phyloP scores from a whole-genome alignment of 2,797 vertebrate species.

The Sebastes matsubarae region DNA sequence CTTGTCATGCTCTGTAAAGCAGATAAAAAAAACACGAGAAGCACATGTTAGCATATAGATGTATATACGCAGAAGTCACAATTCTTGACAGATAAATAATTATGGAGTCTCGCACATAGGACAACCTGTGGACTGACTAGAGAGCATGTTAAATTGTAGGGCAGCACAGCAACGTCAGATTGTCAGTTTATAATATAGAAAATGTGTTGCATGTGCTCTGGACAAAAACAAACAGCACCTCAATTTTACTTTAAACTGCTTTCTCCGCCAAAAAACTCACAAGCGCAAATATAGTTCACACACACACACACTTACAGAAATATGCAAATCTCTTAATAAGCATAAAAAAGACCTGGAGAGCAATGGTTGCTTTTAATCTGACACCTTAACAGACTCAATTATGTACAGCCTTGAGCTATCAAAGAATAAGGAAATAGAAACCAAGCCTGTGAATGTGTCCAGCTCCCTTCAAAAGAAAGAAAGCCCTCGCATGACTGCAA shows the following conservation, averaged over 20 bases:
- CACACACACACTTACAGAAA: background rate
- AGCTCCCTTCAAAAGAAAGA: conserved; percentile 19
- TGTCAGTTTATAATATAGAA: background rate
- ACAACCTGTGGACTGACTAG: background rate
- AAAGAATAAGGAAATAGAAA: conserved; percentile 37
- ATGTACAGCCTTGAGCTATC: conserved; percentile 27
- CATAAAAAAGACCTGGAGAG: conserved; percentile 6
- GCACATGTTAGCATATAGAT: conserved; percentile 6
- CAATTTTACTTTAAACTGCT: background rate
- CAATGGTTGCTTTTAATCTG: conserved; percentile 26
- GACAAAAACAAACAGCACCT: background rate
- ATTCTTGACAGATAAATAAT: background rate
- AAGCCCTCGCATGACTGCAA: conserved; percentile 46
- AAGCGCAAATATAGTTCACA: background rate
- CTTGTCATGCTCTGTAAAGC: conserved; percentile 94
- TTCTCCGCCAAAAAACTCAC: background rate
- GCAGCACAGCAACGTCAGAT: background rate
- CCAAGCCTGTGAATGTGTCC: background rate
- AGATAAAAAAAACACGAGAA: conserved; percentile 73
- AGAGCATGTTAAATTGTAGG: background rate
- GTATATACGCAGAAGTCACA: background rate
- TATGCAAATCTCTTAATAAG: background rate
- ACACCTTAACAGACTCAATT: conserved; percentile 35
- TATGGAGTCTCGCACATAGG: background rate
- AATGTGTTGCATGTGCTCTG: background rate